A percentile compares a stretch with the other conserved stretches of the same genome.
phyloP scores from a whole-genome alignment of 1,140 invertebrate species.

The Lepidurus couesii region DNA sequence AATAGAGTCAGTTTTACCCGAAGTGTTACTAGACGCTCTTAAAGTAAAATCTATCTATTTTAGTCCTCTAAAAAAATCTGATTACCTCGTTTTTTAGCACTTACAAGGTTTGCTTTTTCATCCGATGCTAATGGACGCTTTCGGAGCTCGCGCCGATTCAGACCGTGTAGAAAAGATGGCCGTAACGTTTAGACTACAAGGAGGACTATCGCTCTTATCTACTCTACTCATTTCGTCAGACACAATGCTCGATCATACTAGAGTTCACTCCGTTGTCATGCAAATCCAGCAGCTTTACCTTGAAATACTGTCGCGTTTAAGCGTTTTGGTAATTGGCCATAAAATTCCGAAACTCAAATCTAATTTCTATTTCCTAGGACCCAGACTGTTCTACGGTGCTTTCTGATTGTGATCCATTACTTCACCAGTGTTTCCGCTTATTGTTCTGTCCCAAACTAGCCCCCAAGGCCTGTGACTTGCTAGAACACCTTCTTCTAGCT shows the following conservation, averaged over 20 bases:
- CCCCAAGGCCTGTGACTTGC: conserved; percentile 29
- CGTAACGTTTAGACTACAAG: conserved; percentile 25
- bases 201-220: conserved; percentile 24
- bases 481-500: conserved; percentile 30
- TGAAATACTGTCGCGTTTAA: conserved; percentile 25
- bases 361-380: background rate
- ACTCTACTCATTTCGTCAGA: conserved; percentile 29
- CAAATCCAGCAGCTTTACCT: conserved; percentile 31
- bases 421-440: conserved; percentile 32
- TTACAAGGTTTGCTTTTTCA: background rate
- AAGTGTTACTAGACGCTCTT: background rate
- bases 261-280: conserved; percentile 11
- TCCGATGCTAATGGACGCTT: background rate
- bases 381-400: conserved; percentile 29
- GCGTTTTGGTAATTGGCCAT: conserved; percentile 5
- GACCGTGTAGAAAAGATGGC: conserved; percentile 25
- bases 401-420: conserved; percentile 28
- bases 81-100: background rate
- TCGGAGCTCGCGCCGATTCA: background rate
- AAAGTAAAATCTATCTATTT: background rate
- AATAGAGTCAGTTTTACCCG: background rate
- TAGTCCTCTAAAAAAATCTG: background rate
- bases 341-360: background rate
- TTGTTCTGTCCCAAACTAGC: conserved; percentile 25
- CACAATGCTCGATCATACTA: background rate